A percentile compares a stretch with the other conserved stretches of the same genome.
Conservation (phyloP, 1,140 invertebrate genomes). For the Calephelis nemesis region DNA sequence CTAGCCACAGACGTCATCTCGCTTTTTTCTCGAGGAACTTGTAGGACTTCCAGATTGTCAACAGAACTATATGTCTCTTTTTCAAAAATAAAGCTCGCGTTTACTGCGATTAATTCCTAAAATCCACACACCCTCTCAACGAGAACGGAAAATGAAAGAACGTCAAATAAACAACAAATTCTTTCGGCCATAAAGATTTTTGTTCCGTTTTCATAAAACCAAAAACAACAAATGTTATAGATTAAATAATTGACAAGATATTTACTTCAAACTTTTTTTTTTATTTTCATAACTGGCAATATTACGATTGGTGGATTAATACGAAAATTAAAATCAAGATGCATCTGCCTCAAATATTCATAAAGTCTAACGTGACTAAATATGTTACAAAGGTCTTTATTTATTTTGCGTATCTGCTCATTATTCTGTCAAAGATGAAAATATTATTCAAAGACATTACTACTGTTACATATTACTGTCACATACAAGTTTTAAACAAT, state of each 20-base stretch:
- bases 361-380: too few species aligned
- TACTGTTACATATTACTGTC: too few species aligned
- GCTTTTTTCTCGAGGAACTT: slow-evolving; percentile 61
- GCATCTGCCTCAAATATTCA: too few species aligned
- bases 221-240: slow-evolving; percentile 12
- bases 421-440: too few species aligned
- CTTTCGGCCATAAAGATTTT: slow-evolving; percentile 66
- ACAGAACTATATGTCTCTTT: slow-evolving; percentile 41
- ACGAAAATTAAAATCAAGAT: too few species aligned
- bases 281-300: too few species aligned
- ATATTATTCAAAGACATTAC: too few species aligned
- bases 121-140: slow-evolving; percentile 51
- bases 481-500: too few species aligned
- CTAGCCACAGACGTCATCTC: slow-evolving; percentile 73
- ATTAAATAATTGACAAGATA: neutral
- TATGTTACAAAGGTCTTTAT: too few species aligned
- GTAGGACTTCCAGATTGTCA: slow-evolving; percentile 72
- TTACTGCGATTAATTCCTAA: slow-evolving; percentile 45
- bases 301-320: too few species aligned
- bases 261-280: too few species aligned
- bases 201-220: slow-evolving; percentile 41
- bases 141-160: slow-evolving; percentile 63
- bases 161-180: slow-evolving; percentile 72
- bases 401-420: too few species aligned
- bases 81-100: slow-evolving; percentile 37